phyloP scores from a whole-genome alignment of 2,113 vertebrate genomes.

The Mus pahari region DNA sequence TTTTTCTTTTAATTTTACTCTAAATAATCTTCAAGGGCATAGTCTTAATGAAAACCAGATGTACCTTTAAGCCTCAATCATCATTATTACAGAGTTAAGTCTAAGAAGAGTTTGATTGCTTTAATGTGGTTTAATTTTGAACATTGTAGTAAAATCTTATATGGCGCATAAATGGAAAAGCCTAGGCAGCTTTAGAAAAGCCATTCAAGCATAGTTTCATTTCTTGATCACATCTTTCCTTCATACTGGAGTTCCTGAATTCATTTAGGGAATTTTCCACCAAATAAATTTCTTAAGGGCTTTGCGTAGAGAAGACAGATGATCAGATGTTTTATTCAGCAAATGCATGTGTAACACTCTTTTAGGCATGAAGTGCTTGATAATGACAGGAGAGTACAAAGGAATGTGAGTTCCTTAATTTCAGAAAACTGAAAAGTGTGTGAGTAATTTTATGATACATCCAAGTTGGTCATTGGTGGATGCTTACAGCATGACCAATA shows the following conservation, averaged over 20 bases:
- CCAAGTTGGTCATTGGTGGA: background rate
- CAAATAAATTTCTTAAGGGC: conserved; percentile 42
- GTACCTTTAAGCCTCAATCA: conserved; percentile 74
- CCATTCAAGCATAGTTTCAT: conserved; percentile 45
- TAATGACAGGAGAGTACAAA: background rate
- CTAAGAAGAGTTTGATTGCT: conserved; percentile 78
- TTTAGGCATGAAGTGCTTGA: background rate
- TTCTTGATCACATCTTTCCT: conserved; percentile 57
- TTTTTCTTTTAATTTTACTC: conserved; percentile 67
- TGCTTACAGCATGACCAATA: background rate
- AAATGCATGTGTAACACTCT: conserved; percentile 14
- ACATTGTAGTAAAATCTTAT: conserved; percentile 79
- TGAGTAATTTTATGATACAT: background rate
- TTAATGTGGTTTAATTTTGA: conserved; percentile 84
- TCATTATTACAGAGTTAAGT: conserved; percentile 74
- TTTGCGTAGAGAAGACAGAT: background rate
- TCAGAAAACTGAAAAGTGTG: background rate
- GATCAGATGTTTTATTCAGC: conserved; percentile 55
- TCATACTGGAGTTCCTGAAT: conserved; percentile 69
- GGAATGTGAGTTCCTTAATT: background rate
- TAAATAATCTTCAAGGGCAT: conserved; percentile 72
- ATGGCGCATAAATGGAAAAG: conserved; percentile 73
- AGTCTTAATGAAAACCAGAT: conserved; percentile 77
- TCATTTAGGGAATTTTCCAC: conserved; percentile 69
- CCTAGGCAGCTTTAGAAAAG: conserved; percentile 60